Percentiles rank a stretch among this genome's conserved stretches.
These are phyloP conservation scores for Onchidella celtica DNA, from an alignment of 2,888 invertebrate genomes.

Conservation along the genomic window DNA sequence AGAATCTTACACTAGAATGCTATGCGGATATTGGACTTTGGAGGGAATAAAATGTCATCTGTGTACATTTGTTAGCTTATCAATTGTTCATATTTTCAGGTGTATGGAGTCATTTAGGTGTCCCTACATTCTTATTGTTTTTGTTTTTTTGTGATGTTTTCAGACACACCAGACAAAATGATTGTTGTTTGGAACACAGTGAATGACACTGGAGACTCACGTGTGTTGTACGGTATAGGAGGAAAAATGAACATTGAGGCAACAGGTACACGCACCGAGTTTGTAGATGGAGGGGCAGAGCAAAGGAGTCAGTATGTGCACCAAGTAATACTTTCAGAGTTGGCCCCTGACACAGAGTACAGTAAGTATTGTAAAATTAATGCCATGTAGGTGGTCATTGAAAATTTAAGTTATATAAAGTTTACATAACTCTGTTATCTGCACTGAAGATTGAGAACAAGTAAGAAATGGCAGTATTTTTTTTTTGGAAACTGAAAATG, in stretches of 20 bases:
- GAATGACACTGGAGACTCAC: constrained; percentile 37
- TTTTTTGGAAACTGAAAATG: too few relatives aligned
- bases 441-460: not conserved
- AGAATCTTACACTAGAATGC: too few relatives aligned
- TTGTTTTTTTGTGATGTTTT: not conserved
- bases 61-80: too few relatives aligned
- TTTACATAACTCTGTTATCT: not conserved
- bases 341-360: constrained; percentile 36
- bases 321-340: constrained; percentile 38
- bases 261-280: constrained; percentile 10
- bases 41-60: too few relatives aligned
- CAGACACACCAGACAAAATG: constrained; percentile 31
- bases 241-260: not conserved
- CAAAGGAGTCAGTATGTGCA: constrained; percentile 38
- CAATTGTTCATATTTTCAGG: too few relatives aligned
- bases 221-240: constrained; percentile 15
- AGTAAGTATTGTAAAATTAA: constrained; percentile 24
- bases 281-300: constrained; percentile 39
- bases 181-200: constrained; percentile 41
- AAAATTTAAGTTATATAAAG: not conserved
- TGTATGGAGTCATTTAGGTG: too few relatives aligned
- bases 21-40: too few relatives aligned
- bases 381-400: too few relatives aligned
- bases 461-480: not conserved
- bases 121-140: not conserved